Percentiles rank a stretch among this genome's conserved stretches.
Evolutionary conservation across 2,797 vertebrate genomes (phyloP).

Genomic region (Myotis vivesi): DNA sequence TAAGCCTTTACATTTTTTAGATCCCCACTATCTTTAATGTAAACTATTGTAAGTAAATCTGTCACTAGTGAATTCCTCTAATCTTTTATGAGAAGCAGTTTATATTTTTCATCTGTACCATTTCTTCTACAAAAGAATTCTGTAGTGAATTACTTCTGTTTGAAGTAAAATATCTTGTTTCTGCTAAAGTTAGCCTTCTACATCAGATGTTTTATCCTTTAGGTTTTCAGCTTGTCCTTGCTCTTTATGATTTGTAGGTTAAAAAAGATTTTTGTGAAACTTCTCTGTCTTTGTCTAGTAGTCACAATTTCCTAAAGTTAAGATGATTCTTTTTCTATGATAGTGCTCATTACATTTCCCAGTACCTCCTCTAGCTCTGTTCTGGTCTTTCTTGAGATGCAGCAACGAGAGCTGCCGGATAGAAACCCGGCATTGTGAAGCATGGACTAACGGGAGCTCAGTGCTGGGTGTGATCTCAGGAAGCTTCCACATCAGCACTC

Average conservation of each 20-base stretch:
- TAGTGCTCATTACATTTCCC: neutral
- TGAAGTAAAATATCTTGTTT: constrained; percentile 38
- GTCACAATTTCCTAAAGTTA: neutral
- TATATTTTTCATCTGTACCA: constrained; percentile 34
- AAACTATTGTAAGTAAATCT: constrained; percentile 43
- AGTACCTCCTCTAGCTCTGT: neutral
- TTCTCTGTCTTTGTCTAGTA: neutral
- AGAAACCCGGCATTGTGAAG: neutral
- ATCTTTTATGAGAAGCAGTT: constrained; percentile 56
- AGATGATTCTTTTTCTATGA: neutral
- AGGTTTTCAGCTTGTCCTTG: constrained; percentile 3
- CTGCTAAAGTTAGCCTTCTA: neutral
- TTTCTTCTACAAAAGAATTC: constrained; percentile 42
- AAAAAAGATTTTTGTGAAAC: neutral
- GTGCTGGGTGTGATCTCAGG: neutral
- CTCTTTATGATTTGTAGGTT: constrained; percentile 18
- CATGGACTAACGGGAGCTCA: too few species aligned
- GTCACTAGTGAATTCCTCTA: constrained; percentile 32
- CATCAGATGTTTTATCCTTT: constrained; percentile 6
- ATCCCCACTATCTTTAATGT: constrained; percentile 36
- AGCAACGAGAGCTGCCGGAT: neutral
- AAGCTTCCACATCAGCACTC: neutral
- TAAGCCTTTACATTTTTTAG: constrained; percentile 40
- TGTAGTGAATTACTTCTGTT: constrained; percentile 33
- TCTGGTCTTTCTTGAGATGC: neutral